Evolutionary conservation across 2,797 vertebrate genomes (phyloP), one percentile per base, ranked within the genome.

Genomic region (Furcifer pardalis): DNA sequence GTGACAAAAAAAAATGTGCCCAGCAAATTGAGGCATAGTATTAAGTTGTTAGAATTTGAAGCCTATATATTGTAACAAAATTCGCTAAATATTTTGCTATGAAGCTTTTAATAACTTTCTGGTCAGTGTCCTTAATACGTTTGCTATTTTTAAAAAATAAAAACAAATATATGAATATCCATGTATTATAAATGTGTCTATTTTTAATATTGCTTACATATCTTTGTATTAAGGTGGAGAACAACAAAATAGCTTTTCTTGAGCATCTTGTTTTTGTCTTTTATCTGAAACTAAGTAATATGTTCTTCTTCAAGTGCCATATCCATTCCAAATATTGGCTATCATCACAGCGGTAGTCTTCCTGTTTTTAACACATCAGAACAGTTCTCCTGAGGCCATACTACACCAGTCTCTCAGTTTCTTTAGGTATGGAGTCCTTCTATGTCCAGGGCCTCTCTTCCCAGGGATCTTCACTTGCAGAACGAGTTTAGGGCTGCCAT

Each of bases 71-170:
- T 94, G 91, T 96, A 94, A 93, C 89, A 95, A 91, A 96, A 87
- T 95, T 94, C 90, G 90, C 93, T 96, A 93, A 91, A 92, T 97
- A 96, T 96, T 97, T 97, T 97, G 93, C 92, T 96, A 96, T 94
- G 91, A 95, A 94, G 91, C 94, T 95, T 96, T 96, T 94, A 96
- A 96, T 96, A 96, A 95, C 90, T 93, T 91, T 94, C 94, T 94
- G 90, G 84, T 95, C 93, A 95, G 95, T 96, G 94, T 96, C 96
- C 91, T 95, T 94, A 94, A 95, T 93, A 96, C 87, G 93, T 94
- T 95, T 96, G 93, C 93, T 97, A 95, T 96, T 96, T 96, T 96
- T 96, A 96, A 88, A 92, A 95, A 56, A 94, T 82, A 88, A 94
- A 71, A 86, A 94, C 92, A 96, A 95, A 92, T 83, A 62, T 89